Evolutionary conservation across 2,797 vertebrate genomes (phyloP).

Genomic region (Rhadinocentrus ornatus): DNA sequence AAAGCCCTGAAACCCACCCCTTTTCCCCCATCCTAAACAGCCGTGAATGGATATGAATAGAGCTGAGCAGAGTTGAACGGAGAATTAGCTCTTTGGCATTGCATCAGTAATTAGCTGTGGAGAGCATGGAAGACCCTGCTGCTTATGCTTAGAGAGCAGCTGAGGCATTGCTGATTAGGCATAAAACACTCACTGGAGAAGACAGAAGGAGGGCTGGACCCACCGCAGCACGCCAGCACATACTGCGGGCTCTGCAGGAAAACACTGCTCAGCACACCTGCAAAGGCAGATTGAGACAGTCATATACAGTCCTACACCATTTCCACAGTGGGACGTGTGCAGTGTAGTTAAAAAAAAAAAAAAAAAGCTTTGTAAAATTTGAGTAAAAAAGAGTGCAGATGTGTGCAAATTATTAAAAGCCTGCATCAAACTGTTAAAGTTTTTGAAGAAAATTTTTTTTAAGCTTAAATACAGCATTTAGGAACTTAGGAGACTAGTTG

Average conservation of each 20-base stretch:
- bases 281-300: slow-evolving; percentile 64
- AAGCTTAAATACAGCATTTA: too few species aligned
- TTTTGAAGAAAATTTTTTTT: too few species aligned
- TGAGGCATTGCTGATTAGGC: slow-evolving; percentile 94
- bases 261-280: slow-evolving; percentile 87
- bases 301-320: slow-evolving; percentile 1
- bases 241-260: slow-evolving; percentile 86
- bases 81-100: slow-evolving; percentile 93
- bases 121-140: slow-evolving; percentile 90
- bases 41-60: slow-evolving; percentile 91
- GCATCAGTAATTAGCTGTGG: slow-evolving; percentile 94
- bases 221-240: slow-evolving; percentile 90
- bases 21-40: slow-evolving; percentile 82
- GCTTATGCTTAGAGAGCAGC: slow-evolving; percentile 90
- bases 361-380: background rate
- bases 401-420: background rate
- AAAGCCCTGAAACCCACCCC: slow-evolving; percentile 64
- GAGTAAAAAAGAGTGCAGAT: background rate
- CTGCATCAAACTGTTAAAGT: background rate
- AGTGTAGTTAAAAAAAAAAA: background rate
- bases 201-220: slow-evolving; percentile 91
- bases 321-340: slow-evolving; percentile 7
- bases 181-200: slow-evolving; percentile 98
- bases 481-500: too few species aligned
- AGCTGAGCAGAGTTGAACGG: slow-evolving; percentile 88